Evolutionary conservation across 2,113 vertebrate genomes (phyloP).

Genomic region (Epinephelus lanceolatus): DNA sequence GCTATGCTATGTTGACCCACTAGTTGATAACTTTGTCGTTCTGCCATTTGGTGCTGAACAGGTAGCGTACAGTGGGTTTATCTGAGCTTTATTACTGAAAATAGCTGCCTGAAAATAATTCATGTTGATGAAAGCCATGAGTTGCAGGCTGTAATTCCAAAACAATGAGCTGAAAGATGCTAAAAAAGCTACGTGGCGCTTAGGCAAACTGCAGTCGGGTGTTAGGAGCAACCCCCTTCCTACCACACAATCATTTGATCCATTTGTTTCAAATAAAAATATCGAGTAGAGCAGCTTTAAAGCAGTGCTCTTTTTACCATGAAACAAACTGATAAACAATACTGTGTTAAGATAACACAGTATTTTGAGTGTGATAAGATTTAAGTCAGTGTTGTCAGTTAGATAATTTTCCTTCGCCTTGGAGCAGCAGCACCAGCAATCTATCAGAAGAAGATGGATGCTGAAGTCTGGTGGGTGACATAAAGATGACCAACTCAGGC

Average conservation of each 20-base stretch:
- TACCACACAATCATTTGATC: neutral
- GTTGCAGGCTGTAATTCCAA: neutral
- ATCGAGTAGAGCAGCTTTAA: neutral
- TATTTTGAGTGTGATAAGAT: neutral
- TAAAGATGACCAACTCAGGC: slow-evolving; percentile 39
- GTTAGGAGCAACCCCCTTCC: neutral
- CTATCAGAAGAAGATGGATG: slow-evolving; percentile 40
- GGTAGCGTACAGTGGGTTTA: neutral
- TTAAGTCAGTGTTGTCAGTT: neutral
- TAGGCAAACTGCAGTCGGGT: neutral
- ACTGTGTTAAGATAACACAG: neutral
- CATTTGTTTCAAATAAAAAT: neutral
- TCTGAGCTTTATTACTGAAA: neutral
- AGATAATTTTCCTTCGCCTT: slow-evolving; percentile 25
- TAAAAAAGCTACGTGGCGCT: no score
- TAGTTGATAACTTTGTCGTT: neutral
- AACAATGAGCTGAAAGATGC: neutral
- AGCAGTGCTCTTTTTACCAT: neutral
- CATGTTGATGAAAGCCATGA: neutral
- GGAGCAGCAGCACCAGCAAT: slow-evolving; percentile 18
- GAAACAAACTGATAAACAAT: neutral
- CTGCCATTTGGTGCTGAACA: neutral
- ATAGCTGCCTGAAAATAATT: neutral
- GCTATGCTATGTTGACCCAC: neutral
- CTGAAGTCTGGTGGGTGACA: slow-evolving; percentile 30